phyloP scores from a whole-genome alignment of 2,797 vertebrate species.

The Hydrolagus colliei region DNA sequence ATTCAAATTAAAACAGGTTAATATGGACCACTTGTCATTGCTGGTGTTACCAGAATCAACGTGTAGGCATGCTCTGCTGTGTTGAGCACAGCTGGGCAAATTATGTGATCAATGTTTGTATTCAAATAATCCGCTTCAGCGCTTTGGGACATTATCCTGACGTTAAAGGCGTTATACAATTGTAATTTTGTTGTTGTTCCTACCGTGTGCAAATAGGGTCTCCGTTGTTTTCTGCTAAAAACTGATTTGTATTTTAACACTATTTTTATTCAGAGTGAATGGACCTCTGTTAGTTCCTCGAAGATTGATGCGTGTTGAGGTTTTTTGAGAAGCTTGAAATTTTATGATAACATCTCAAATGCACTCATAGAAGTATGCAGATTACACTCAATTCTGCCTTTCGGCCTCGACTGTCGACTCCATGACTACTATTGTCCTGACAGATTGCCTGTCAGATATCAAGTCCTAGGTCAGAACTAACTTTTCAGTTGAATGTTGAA shows the following conservation, averaged over 20 bases:
- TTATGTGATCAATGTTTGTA: neutral
- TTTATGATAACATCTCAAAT: neutral
- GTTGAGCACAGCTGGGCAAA: neutral
- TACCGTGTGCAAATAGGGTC: neutral
- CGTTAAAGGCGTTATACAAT: no score
- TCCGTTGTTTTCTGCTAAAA: neutral
- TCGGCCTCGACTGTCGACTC: no score
- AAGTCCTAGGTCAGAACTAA: no score
- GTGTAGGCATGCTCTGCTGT: neutral
- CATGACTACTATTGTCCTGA: no score
- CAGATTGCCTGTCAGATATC: no score
- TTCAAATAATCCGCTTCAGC: no score
- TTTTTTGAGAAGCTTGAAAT: neutral
- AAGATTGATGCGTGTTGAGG: neutral
- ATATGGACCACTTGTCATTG: no score
- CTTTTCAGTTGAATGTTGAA: no score
- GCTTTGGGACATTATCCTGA: neutral
- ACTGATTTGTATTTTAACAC: neutral
- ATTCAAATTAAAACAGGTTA: no score
- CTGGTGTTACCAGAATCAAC: neutral
- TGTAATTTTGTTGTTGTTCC: neutral
- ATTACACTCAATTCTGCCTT: no score
- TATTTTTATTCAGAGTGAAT: neutral
- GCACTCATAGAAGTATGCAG: neutral
- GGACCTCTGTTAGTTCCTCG: neutral